Conservation (phyloP, 2,113 vertebrate genomes). For the Progne subis region DNA sequence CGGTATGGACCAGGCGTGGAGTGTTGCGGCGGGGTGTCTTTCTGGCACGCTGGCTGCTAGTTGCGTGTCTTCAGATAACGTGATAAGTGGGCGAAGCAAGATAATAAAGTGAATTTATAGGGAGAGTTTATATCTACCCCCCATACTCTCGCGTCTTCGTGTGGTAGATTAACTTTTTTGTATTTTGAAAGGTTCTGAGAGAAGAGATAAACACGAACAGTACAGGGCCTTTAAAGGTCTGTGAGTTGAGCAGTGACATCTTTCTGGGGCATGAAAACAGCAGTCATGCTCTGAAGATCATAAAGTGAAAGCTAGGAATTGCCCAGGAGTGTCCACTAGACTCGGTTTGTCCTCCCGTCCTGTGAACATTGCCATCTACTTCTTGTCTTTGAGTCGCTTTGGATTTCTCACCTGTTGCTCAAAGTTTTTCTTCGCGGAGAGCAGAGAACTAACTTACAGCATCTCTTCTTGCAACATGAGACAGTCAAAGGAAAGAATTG, state of each 20-base stretch:
- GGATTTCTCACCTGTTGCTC: not conserved
- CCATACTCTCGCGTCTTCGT: accelerated
- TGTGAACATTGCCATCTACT: not conserved
- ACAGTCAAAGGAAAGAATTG: not conserved
- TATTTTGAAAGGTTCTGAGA: not conserved
- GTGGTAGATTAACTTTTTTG: not conserved
- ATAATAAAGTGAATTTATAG: not conserved
- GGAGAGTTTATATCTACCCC: not conserved
- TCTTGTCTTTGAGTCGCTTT: not conserved
- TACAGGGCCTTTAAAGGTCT: not conserved
- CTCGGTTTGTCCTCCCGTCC: not conserved
- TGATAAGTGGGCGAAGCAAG: not conserved
- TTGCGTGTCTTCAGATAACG: not conserved
- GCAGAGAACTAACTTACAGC: not conserved
- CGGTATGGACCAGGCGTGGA: accelerated
- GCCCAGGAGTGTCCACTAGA: not conserved
- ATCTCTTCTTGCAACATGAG: accelerated
- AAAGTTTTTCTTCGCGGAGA: not conserved
- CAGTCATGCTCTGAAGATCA: not conserved
- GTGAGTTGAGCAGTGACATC: not conserved
- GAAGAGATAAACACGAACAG: not conserved
- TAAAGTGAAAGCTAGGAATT: not conserved
- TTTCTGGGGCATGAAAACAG: not conserved
- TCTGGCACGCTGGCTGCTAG: not conserved
- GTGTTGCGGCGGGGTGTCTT: not conserved